Conservation (phyloP, 2,888 invertebrate species). For the Subacronicta megacephala region DNA sequence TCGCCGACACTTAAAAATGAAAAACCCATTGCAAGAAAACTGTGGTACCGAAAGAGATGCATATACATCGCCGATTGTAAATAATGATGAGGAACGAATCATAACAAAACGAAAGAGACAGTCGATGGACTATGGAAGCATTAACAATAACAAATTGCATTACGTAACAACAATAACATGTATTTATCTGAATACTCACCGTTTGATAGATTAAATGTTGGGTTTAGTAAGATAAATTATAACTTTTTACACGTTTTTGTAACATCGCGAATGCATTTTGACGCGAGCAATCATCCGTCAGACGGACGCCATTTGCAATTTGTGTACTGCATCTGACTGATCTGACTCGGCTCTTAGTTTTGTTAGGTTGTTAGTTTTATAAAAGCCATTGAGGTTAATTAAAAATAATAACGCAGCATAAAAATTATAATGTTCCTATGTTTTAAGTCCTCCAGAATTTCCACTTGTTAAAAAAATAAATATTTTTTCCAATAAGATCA, state of each 20-base stretch:
- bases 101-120: conserved; percentile 85
- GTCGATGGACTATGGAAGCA: conserved; percentile 68
- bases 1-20: conserved; percentile 84
- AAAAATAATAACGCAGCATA: not conserved
- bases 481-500: conserved; percentile 4
- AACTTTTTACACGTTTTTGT: conserved; percentile 65
- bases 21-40: conserved; percentile 86
- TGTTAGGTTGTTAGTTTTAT: conserved; percentile 22
- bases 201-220: conserved; percentile 56
- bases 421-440: not conserved
- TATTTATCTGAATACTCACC: conserved; percentile 60
- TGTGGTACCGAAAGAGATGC: conserved; percentile 80
- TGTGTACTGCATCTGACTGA: too few relatives aligned
- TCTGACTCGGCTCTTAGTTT: conserved; percentile 49
- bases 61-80: conserved; percentile 83
- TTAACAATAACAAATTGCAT: conserved; percentile 74
- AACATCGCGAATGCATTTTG: conserved; percentile 80
- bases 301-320: conserved; percentile 83
- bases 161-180: conserved; percentile 66
- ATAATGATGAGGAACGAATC: conserved; percentile 84
- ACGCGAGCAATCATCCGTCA: conserved; percentile 77
- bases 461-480: not conserved
- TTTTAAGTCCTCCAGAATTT: not conserved
- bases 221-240: conserved; percentile 53
- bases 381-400: not conserved